Evolutionary conservation across 2,797 vertebrate genomes (phyloP), one percentile per base, ranked within the genome.

Genomic region (Chelon auratus): DNA sequence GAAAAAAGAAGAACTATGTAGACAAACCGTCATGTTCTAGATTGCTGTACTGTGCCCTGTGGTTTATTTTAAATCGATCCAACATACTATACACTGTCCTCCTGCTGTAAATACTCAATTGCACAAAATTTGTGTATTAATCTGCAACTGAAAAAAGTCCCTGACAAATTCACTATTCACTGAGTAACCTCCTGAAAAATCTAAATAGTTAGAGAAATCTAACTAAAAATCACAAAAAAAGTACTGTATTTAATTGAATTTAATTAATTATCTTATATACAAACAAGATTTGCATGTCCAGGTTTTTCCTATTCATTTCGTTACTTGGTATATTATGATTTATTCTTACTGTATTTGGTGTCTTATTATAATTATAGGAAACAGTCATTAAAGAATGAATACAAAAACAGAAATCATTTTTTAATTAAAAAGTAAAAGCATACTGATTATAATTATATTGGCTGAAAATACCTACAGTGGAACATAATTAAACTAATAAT

Each of bases 401-500:
- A 40, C 9, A 13, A 40, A 13, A 13, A 4, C 2, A 45, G 15
- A 13, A 45, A 64, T 40, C 13, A 12, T 58, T 33, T 33, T 33
- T 3, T 26, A 17, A 45, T 45, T 45, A 45, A 8, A 45, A n/a
- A 13, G 43, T 9, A 2, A 17, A 45, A n/a, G 15, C 14, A 17
- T 13, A 45, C 43, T 17, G 43, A n/a, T 45, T 17, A 33, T 30
- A 30, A 57, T 64, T 30, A 45, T n/a, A 63, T 12, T 14, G 26
- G 17, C 30, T 26, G 15, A 20, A 68, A 65, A 51, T 51, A n/a
- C 22, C 1, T 42, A 24, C n/a, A 66, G 43, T 33, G 62, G 15
- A 4, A 39, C 24, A 26, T 26, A 26, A 26, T 26, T 26, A 26
- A 26, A 26, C 24, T 26, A 26, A 26, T 26, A 26, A 26, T 26